Evolutionary conservation across 37 sponge, comb jelly and placozoan species (phyloP), one percentile per base, ranked within the genome.

Genomic region (Oscarella lobularis): DNA sequence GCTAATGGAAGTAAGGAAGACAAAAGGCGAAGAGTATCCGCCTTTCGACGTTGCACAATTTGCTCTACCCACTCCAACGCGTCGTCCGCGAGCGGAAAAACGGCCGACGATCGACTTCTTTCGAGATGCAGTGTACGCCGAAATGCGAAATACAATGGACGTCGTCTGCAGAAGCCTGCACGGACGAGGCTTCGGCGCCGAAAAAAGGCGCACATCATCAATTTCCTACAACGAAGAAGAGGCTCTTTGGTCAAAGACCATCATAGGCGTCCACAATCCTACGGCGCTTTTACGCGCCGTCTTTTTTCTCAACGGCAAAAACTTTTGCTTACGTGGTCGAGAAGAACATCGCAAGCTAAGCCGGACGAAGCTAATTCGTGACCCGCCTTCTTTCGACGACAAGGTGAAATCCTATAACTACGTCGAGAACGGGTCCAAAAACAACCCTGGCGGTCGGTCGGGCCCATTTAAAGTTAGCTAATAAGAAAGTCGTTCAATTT

Each of bases 241-340:
- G n/a, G 31, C 34, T 40, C 78, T 83, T 2, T 83, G 84, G 84
- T n/a, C 39, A 27, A 55, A 0, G 67, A 75, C 74, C 38, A 79
- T 77, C 40, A 65, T 83, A 33, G 67, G 68, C 39, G 35, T 55
- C 3, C 35, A 65, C 40, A 78, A 66, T 34, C 84, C 79, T 4
- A 4, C 37, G 66, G 73, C 74, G 1, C 74, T 77, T 29, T 41
- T 83, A 60, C 72, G 67, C 41, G 78, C 83, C 55, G 83, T 83
- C 31, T 83, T 83, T 68, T 83, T 77, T 36, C 31, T 38, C 2
- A 83, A 83, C 66, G 78, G 78, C 2, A 77, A 82, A 78, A 71
- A 40, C 33, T 67, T 82, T 31, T 82, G 83, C 41, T 72, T 82
- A 1, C 36, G 73, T 39, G 77, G 83, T 38, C 74, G 83, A 32